Percentiles rank a stretch among this genome's conserved stretches.
phyloP scores from a whole-genome alignment of 2,113 vertebrate species.

The Ariopsis seemanni region DNA sequence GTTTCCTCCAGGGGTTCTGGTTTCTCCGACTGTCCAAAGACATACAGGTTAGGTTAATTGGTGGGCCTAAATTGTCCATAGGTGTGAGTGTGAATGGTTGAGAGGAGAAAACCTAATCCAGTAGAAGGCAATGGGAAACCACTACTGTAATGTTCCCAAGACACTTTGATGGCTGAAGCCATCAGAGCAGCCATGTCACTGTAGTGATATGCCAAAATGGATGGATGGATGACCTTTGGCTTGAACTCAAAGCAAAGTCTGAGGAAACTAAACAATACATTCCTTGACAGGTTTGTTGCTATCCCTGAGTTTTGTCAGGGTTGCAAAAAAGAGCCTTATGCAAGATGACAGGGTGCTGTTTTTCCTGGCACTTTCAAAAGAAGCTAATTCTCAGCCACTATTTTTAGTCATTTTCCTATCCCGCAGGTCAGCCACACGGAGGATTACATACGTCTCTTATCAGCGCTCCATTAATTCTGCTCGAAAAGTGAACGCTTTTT shows the following conservation, averaged over 20 bases:
- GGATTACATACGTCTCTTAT: constrained; percentile 24
- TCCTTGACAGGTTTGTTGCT: constrained; percentile 22
- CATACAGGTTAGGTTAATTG: too few relatives aligned
- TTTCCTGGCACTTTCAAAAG: constrained; percentile 38
- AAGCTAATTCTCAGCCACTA: constrained; percentile 36
- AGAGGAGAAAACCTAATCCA: too few relatives aligned
- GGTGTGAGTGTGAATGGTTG: too few relatives aligned
- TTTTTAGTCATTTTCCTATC: constrained; percentile 33
- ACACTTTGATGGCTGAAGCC: too few relatives aligned
- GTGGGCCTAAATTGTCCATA: too few relatives aligned
- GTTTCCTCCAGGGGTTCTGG: too few relatives aligned
- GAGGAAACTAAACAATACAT: background rate
- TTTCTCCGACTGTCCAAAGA: too few relatives aligned
- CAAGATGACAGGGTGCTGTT: constrained; percentile 1
- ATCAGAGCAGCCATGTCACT: too few relatives aligned
- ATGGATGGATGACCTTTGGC: constrained; percentile 15
- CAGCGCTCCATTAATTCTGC: constrained; percentile 3
- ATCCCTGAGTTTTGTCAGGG: constrained; percentile 31
- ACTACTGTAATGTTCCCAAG: too few relatives aligned
- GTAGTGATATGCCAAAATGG: too few relatives aligned
- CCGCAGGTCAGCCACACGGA: constrained; percentile 29
- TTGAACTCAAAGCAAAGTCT: constrained; percentile 1
- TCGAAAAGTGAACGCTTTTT: constrained; percentile 2
- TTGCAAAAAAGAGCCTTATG: constrained; percentile 24
- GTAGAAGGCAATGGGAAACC: too few relatives aligned